Base-by-base conservation (phyloP, 2,113 vertebrate species). In the Aythya baeri region DNA sequence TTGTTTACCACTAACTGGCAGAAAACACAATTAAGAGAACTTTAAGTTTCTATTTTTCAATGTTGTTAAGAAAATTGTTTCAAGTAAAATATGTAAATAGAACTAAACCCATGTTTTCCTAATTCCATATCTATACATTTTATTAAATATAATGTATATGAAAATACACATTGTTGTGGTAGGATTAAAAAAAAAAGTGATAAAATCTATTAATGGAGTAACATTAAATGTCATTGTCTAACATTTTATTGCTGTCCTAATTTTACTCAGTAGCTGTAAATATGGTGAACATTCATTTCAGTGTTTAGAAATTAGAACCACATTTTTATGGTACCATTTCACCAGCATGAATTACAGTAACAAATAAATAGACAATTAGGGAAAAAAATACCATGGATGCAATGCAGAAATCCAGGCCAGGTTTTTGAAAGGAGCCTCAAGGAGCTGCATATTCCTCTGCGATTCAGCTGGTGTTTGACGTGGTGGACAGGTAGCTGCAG, bases 11-110 rank as follows among this genome's bases (percentile, higher is more conserved):
- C 91, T 85, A 95, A 91, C 83, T 94, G 95, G 97, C 87, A 73
- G 93, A 95, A 96, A 97, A 97, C 95, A 92, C 61, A 0, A 89
- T 94, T 91, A 86, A 95, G 88, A 95, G 87, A 97, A 94, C 89
- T 95, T 98, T 95, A 90, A 88, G 95, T 97, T 97, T 96, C 70
- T 97, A 95, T 96, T 97, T 97, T 96, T 97, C 95, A 94, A 97
- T 96, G 97, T 97, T 96, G 95, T 97, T 94, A 94, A 96, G 93
- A 96, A 94, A 96, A 94, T 90, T 5, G 93, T 97, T 97, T 97
- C 61, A 86, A 97, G 92, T 97, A 81, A 97, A 95, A 93, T 79
- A 94, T 97, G 86, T 94, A 97, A 96, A 95, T 94, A 96, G 95
- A 94, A 91, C 79, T 91, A 71, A 95, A 74, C 84, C 93, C 96